Base-by-base conservation (phyloP, 2,113 vertebrate genomes). In the Pipra filicauda region DNA sequence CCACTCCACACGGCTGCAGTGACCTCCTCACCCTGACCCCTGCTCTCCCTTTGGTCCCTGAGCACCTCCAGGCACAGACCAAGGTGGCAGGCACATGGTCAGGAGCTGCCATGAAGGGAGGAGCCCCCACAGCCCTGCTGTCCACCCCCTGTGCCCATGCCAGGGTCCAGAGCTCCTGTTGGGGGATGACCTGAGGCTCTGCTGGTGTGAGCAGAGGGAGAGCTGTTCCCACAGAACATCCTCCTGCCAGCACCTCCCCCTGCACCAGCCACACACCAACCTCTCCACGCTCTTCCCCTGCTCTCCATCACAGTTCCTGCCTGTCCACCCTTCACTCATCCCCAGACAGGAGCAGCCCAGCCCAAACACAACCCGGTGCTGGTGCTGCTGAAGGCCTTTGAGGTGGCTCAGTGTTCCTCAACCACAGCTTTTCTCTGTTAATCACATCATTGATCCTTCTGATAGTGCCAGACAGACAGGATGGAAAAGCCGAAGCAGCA, bases 211-310 rank as follows among this genome's bases (percentile, higher is more conserved):
- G 12, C 43, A 64, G 28, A 30, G 30, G 55, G 33, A 46, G 12
- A 46, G 51, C 27, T 23, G 14, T 4, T 15, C 61, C 74, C 2
- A 1, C 30, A 23, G 16, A 52, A 48, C 41, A 49, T 6, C 44
- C 19, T 57, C 23, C 46, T 41, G 16, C 51, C 72, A 31, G 61
- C 62, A 17, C 8, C 7, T 55, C 30, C 14, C 17, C 7, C 41
- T 14, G 30, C 70, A 35, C 5, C 57, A 41, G 72, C 59, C 18
- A 0, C 46, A 15, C 2, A 0, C n/a, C 10, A 0, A 5, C 31
- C 73, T 24, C 43, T 8, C 72, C 15, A 3, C 0, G 0, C 3
- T 20, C 62, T 18, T 30, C 58, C 10, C 15, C 64, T 7, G 8
- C 2, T 15, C 11, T 3, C 79, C 30, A 19, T 11, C n/a, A 2